Evolutionary conservation across 2,888 invertebrate species (phyloP).

Genomic region (Drosophila flavopinicola): DNA sequence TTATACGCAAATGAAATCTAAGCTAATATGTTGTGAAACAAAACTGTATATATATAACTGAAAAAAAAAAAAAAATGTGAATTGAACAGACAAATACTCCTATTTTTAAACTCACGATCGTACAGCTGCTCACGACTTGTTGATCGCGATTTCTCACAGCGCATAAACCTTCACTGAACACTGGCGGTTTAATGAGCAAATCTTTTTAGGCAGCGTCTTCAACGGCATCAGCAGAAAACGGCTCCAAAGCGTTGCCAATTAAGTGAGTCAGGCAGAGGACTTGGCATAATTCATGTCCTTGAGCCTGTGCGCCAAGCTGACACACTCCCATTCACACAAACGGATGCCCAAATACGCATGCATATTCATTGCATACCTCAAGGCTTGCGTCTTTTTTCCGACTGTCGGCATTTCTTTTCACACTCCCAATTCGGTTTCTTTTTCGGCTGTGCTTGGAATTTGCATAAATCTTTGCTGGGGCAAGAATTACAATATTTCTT

Average conservation of each 20-base stretch:
- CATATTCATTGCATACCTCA: slow-evolving; percentile 57
- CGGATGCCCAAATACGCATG: slow-evolving; percentile 30
- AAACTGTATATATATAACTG: too few species aligned
- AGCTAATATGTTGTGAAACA: too few species aligned
- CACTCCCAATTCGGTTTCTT: slow-evolving; percentile 14
- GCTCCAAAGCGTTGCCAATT: slow-evolving; percentile 54
- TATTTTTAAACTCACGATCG: too few species aligned
- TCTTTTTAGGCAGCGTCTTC: slow-evolving; percentile 55
- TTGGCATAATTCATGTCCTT: slow-evolving; percentile 67
- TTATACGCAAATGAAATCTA: too few species aligned
- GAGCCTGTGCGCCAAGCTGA: slow-evolving; percentile 25
- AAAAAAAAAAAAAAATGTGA: too few species aligned
- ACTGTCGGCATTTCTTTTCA: slow-evolving; percentile 36
- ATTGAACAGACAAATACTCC: too few species aligned
- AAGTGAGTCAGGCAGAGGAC: slow-evolving; percentile 36
- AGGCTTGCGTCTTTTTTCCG: slow-evolving; percentile 33
- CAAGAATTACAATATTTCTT: slow-evolving; percentile 62
- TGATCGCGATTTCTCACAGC: slow-evolving; percentile 1
- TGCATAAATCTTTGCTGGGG: slow-evolving; percentile 68
- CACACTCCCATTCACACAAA: slow-evolving; percentile 4
- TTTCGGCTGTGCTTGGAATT: slow-evolving; percentile 39
- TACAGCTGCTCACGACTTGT: background rate
- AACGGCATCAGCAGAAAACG: slow-evolving; percentile 62
- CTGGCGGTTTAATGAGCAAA: slow-evolving; percentile 79
- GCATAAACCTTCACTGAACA: slow-evolving; percentile 38